Evolutionary conservation across 2,888 invertebrate species (phyloP).

Genomic region (Ecliptopera silaceata): DNA sequence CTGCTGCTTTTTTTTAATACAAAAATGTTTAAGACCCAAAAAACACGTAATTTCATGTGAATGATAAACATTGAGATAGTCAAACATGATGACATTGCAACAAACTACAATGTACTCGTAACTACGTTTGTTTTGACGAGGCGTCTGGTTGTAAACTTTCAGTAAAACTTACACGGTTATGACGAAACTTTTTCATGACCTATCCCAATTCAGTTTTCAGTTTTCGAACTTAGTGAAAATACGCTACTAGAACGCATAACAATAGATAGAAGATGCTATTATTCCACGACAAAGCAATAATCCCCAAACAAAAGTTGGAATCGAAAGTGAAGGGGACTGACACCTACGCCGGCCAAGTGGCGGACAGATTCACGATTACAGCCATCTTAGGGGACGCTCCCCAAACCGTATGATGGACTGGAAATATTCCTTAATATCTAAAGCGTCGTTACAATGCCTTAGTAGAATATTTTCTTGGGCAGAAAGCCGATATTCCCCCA

Average conservation of each 20-base stretch:
- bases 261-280: slow-evolving; percentile 40
- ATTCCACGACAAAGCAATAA: slow-evolving; percentile 43
- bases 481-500: slow-evolving; percentile 83
- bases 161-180: slow-evolving; percentile 1
- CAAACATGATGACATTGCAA: no score
- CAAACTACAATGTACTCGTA: neutral
- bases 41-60: no score
- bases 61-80: no score
- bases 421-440: slow-evolving; percentile 79
- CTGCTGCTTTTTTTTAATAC: no score
- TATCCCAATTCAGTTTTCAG: slow-evolving; percentile 40
- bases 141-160: neutral
- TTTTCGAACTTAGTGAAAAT: slow-evolving; percentile 21
- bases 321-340: slow-evolving; percentile 54
- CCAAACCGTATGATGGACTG: slow-evolving; percentile 73
- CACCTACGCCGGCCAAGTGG: slow-evolving; percentile 59
- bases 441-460: slow-evolving; percentile 78
- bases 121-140: neutral
- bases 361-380: slow-evolving; percentile 69
- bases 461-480: slow-evolving; percentile 81
- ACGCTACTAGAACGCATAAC: slow-evolving; percentile 21
- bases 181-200: slow-evolving; percentile 44
- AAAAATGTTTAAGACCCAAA: no score
- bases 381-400: slow-evolving; percentile 68
- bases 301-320: slow-evolving; percentile 46